Base-by-base conservation (phyloP, 2,888 invertebrate genomes). In the Sphaeridia pumilis region DNA sequence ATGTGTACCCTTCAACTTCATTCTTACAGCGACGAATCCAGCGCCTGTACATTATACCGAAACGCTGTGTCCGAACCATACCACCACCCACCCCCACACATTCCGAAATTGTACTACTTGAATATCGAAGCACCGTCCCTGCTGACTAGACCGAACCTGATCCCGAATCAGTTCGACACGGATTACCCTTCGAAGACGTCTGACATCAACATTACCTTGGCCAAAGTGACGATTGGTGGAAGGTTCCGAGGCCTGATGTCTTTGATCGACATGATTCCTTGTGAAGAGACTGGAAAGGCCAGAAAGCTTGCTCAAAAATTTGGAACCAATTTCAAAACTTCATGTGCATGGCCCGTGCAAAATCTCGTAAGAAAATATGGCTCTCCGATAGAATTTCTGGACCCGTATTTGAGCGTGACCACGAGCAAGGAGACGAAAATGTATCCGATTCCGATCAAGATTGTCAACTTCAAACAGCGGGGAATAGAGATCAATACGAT, bases 1-100 rank as follows among this genome's bases (percentile, higher is more conserved):
- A 73, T 83, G 69, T 84, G 84, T 65, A 72, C 77, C 1, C 68
- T 82, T 51, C 75, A 75, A 5, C 70, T 78, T 54, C 78, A 74
- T 64, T 70, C 72, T 17, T 72, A 76, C 58, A 73, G 73, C 17
- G 70, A 61, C 36, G 60, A 65, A 35, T 42, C 27, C 21, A 60
- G 47, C 20, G 57, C 59, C 10, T 63, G 65, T 35, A 48, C 51
- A 20, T 42, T 63, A 3, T 60, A 59, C 38, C 47, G 56, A 2
- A 5, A 26, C 54, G 46, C 46, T 22, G 31, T 55, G 35, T 46
- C 51, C n/a, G 48, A 58, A 5, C 59, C 60, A 10, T 54, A 52
- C 28, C 44, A 56, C 46, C 58, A 63, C 43, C 64, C 63, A 0
- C 60, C 60, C 1, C 22, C 41, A 2, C 50, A 59, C 49, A 38